Conservation (phyloP, 1,140 invertebrate species). For the Drosophila lowei region DNA sequence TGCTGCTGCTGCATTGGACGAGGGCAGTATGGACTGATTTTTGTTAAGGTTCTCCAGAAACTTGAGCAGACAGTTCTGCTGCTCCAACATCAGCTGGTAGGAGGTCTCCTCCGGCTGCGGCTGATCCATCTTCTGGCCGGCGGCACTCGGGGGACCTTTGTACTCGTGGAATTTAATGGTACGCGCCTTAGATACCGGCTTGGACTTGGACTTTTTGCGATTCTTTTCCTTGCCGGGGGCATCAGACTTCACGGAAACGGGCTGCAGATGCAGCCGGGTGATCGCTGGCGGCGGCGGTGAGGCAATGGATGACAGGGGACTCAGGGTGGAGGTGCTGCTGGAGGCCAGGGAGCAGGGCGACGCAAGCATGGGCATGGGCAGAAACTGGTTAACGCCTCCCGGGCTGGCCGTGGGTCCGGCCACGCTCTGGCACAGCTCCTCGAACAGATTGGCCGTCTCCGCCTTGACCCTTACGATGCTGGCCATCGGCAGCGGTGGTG, state of each 20-base stretch:
- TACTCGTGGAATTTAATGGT: conserved; percentile 99
- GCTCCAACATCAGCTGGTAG: conserved; percentile 95
- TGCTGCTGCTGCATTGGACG: conserved; percentile 85
- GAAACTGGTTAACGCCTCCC: conserved; percentile 62
- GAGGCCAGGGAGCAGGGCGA: conserved; percentile 86
- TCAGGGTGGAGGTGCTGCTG: conserved; percentile 86
- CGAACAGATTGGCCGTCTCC: conserved; percentile 84
- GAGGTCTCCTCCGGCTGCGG: conserved; percentile 86
- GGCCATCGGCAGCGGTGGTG: conserved; percentile 83
- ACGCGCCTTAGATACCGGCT: conserved; percentile 91
- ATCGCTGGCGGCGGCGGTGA: conserved; percentile 84
- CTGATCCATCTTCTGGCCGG: conserved; percentile 86
- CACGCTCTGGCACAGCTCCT: conserved; percentile 86
- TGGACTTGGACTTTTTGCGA: conserved; percentile 94
- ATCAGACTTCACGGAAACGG: conserved; percentile 85
- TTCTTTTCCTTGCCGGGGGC: conserved; percentile 92
- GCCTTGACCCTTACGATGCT: conserved; percentile 66
- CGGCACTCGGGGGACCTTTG: conserved; percentile 96
- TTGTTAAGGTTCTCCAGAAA: conserved; percentile 81
- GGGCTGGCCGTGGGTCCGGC: conserved; percentile 82
- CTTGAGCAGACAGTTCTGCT: conserved; percentile 90
- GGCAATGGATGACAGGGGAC: conserved; percentile 87
- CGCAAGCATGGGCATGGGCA: conserved; percentile 85
- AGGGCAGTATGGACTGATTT: conserved; percentile 76
- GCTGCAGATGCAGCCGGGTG: conserved; percentile 67